phyloP scores from a whole-genome alignment of 2,797 vertebrate species.

The Garrulus glandarius region DNA sequence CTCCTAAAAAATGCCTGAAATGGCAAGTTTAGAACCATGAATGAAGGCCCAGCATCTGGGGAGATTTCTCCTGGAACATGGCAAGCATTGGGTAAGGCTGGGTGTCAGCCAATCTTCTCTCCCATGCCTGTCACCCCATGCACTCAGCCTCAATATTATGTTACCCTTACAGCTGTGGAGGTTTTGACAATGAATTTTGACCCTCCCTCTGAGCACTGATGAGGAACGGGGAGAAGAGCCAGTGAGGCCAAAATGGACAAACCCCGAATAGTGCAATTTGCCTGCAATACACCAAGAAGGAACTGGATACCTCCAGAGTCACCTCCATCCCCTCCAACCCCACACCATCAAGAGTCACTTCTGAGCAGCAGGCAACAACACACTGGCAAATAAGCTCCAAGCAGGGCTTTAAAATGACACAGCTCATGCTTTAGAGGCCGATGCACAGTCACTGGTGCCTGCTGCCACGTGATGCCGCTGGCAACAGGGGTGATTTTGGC shows the following conservation, averaged over 20 bases:
- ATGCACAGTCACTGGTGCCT: background rate
- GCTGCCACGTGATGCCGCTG: background rate
- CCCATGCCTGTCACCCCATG: background rate
- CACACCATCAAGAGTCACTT: background rate
- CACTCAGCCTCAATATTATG: background rate
- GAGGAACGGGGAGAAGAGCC: background rate
- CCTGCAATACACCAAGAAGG: background rate
- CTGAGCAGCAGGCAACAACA: background rate
- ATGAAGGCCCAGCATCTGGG: background rate
- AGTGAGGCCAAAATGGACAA: background rate
- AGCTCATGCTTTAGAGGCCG: rapidly evolving
- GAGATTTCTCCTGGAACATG: background rate
- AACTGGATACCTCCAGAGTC: background rate
- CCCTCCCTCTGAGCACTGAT: constrained; percentile 36
- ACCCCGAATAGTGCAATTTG: background rate
- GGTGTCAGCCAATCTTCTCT: background rate
- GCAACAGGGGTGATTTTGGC: background rate
- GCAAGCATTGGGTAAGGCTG: constrained; percentile 1
- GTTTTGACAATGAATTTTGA: constrained; percentile 23
- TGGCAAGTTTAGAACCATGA: background rate
- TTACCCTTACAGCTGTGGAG: constrained; percentile 39
- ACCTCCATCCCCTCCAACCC: background rate
- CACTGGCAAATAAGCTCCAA: background rate
- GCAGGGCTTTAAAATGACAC: background rate
- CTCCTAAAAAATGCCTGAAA: background rate